A percentile compares a stretch with the other conserved stretches of the same genome.
These are phyloP conservation scores for Naso thynnoides DNA, from an alignment of 2,797 vertebrate genomes.

Conservation along the genomic window DNA sequence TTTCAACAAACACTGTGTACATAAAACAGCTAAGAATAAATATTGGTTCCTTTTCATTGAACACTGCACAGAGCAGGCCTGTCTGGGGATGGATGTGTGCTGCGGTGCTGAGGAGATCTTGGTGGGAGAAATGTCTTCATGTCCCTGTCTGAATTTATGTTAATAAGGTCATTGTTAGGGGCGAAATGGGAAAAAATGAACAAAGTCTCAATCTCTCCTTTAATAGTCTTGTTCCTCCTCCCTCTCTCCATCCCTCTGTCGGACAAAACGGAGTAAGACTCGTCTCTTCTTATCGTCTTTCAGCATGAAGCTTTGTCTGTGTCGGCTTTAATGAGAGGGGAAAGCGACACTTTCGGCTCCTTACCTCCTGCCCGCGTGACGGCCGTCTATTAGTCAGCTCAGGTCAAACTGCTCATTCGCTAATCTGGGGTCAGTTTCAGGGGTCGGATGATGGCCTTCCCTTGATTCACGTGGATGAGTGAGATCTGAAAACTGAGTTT, in stretches of 20 bases:
- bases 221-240: conserved; percentile 42
- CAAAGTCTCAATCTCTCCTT: conserved; percentile 36
- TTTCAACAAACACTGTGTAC: neutral
- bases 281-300: conserved; percentile 61
- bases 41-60: neutral
- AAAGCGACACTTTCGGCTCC: conserved; percentile 49
- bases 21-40: neutral
- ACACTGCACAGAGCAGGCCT: neutral
- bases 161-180: conserved; percentile 31
- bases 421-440: conserved; percentile 53
- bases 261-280: conserved; percentile 52
- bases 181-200: conserved; percentile 9
- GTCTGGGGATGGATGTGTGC: neutral
- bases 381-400: conserved; percentile 54
- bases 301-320: conserved; percentile 57
- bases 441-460: conserved; percentile 33
- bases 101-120: neutral
- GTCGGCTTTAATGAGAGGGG: conserved; percentile 71
- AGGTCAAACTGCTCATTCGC: conserved; percentile 58
- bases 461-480: conserved; percentile 37
- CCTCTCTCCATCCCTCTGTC: conserved; percentile 39
- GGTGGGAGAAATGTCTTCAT: conserved; percentile 29
- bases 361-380: conserved; percentile 47
- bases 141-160: conserved; percentile 6
- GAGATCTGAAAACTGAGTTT: conserved; percentile 32